Evolutionary conservation across 2,888 invertebrate species (phyloP), one percentile per base, ranked within the genome.

Genomic region (Ophraella communa): DNA sequence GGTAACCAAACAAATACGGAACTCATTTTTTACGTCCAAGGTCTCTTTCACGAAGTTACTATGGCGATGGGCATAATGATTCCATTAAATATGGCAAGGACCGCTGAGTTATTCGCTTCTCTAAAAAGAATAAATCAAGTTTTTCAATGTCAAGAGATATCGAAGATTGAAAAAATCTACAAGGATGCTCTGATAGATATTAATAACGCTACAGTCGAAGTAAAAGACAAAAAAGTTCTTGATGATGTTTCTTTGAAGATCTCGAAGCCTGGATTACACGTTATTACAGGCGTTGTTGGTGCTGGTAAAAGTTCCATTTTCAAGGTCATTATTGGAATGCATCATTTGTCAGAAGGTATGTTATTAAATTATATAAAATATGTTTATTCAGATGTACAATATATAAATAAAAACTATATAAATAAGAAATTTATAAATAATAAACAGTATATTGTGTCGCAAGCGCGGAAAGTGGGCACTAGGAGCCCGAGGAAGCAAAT

Each of bases 211-310:
- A 49, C 56, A 1, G 62, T 70, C 8, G 45, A 67, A 39, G 68
- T 73, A n/a, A 57, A 72, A 76, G 44, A 76, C 73, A 8, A 67
- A 69, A 47, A 70, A 77, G 4, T 85, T 0, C 72, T 86, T 11
- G 77, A 77, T 57, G 76, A 83, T 59, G 71, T 86, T 4, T 81
- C 78, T 8, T 65, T 85, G 20, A 76, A 77, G 18, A 76, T 86
- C 2, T 68, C 76, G 0, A 81, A 83, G 10, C 56, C 67, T 1
- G 75, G 83, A 42, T 69, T 86, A 5, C 80, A 83, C 39, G 86
- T 86, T 0, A 77, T 90, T n/a, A 85, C 89, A 30, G 90, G 90
- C 11, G 82, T 85, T 1, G 88, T 90, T 1, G 90, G 90, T 18
- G 81, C 86, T 4, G 90, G 90, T 45, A 91, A 90, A 70, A 81